Evolutionary conservation across 2,797 vertebrate genomes (phyloP).

Genomic region (Setipinna tenuifilis): DNA sequence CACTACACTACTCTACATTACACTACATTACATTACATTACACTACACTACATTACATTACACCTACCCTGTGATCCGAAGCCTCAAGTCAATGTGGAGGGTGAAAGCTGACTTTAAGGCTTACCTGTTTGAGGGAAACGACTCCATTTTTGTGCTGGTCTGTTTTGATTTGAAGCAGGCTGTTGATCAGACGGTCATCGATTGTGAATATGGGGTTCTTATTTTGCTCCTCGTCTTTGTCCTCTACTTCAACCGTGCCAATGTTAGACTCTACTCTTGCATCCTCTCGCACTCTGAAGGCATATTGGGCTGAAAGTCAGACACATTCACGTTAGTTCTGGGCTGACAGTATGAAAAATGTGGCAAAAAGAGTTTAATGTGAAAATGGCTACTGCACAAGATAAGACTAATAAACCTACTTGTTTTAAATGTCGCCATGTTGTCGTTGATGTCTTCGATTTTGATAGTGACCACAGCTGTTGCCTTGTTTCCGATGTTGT

Average conservation of each 20-base stretch:
- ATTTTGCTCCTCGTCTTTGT: conserved; percentile 86
- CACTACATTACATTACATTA: too few relatives aligned
- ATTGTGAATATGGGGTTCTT: conserved; percentile 84
- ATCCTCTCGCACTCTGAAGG: conserved; percentile 82
- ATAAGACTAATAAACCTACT: conserved; percentile 64
- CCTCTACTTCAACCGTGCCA: conserved; percentile 79
- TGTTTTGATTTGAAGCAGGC: conserved; percentile 73
- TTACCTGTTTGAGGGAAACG: conserved; percentile 85
- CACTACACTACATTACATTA: too few relatives aligned
- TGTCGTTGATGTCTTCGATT: conserved; percentile 88
- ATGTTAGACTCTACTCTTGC: conserved; percentile 74
- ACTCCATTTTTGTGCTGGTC: conserved; percentile 80
- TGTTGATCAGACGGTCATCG: background rate
- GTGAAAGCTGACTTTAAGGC: background rate
- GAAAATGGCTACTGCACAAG: too few relatives aligned
- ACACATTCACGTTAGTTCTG: too few relatives aligned
- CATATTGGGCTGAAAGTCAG: conserved; percentile 57
- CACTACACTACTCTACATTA: too few relatives aligned
- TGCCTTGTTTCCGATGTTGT: conserved; percentile 58
- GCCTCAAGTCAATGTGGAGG: too few relatives aligned
- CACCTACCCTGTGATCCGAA: too few relatives aligned
- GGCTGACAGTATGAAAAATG: too few relatives aligned
- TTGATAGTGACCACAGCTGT: conserved; percentile 82
- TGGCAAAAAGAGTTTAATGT: too few relatives aligned
- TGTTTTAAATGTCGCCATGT: conserved; percentile 82